Percentiles rank a stretch among this genome's conserved stretches.
Conservation (phyloP, 2,888 invertebrate species). For the Acronicta psi region DNA sequence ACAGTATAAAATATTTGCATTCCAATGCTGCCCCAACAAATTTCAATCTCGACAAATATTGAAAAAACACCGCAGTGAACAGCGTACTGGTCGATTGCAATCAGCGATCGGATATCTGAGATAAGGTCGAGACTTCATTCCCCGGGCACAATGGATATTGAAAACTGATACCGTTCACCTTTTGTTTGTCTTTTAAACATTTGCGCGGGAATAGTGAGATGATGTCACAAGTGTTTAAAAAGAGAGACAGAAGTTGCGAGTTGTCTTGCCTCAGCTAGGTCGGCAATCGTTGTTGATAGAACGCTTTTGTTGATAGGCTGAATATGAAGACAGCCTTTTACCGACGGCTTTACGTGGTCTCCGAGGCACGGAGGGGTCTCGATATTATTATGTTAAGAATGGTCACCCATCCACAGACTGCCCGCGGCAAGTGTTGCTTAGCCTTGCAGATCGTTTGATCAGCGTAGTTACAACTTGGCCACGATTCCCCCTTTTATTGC, state of each 20-base stretch:
- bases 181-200: constrained; percentile 61
- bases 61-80: constrained; percentile 51
- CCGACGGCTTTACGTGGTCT: no score
- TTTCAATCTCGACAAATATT: constrained; percentile 53
- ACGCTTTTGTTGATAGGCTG: no score
- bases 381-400: no score
- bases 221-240: constrained; percentile 4
- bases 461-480: no score
- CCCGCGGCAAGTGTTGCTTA: no score
- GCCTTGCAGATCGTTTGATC: no score
- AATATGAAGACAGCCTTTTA: no score
- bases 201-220: constrained; percentile 35
- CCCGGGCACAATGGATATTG: constrained; percentile 56
- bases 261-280: not conserved
- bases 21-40: constrained; percentile 47
- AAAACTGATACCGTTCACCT: constrained; percentile 48
- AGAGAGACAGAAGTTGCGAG: not conserved
- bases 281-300: not conserved
- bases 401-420: no score
- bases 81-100: constrained; percentile 53
- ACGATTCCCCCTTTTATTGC: no score
- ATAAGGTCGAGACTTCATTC: constrained; percentile 59
- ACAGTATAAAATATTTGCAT: constrained; percentile 47
- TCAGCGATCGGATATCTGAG: constrained; percentile 55
- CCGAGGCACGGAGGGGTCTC: no score